Conservation (phyloP, 1,140 invertebrate genomes). For the Drosophila neocordata region DNA sequence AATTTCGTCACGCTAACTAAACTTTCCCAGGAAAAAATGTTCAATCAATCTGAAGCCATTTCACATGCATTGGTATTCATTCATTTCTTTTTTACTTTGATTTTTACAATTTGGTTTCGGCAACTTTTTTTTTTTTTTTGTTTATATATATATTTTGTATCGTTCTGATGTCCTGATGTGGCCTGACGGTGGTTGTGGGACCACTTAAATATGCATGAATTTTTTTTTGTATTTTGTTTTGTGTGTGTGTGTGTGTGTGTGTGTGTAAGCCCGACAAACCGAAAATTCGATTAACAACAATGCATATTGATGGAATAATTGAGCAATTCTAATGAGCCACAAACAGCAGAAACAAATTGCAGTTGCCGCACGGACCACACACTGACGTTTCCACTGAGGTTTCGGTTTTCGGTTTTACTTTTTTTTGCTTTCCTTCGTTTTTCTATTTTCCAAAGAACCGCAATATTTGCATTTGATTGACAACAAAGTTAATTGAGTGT, state of each 20-base stretch:
- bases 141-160: neutral
- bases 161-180: neutral
- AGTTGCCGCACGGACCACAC: constrained; percentile 14
- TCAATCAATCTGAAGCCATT: constrained; percentile 22
- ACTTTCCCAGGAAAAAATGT: constrained; percentile 69
- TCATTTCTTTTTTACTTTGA: neutral
- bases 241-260: neutral
- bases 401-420: constrained; percentile 9
- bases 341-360: constrained; percentile 67
- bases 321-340: constrained; percentile 78
- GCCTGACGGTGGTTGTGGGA: constrained; percentile 5
- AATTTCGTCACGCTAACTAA: constrained; percentile 56
- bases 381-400: neutral
- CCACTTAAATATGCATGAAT: constrained; percentile 74
- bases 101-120: too few relatives aligned
- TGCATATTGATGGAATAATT: constrained; percentile 82
- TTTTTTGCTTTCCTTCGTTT: constrained; percentile 5
- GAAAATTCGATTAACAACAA: constrained; percentile 76
- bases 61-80: constrained; percentile 15
- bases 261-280: constrained; percentile 15
- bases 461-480: constrained; percentile 81
- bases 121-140: constrained; percentile 11
- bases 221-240: constrained; percentile 13
- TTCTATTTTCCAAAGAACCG: constrained; percentile 45
- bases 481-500: constrained; percentile 81